These are phyloP conservation scores for Calyptomena viridis DNA, from an alignment of 2,113 vertebrate species.

Conservation along the genomic window DNA sequence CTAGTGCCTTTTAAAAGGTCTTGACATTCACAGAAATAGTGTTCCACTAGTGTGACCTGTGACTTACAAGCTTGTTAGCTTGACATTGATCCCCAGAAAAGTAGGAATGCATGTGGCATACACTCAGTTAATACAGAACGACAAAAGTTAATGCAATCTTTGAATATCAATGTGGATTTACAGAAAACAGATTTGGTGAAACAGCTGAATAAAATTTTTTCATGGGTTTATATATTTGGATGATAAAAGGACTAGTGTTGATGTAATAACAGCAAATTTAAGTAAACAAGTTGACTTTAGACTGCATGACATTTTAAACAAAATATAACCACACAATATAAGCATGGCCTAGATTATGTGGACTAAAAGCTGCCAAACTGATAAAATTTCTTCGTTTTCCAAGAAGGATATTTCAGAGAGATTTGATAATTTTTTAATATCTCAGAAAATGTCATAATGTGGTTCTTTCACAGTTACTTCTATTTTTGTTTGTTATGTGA, in stretches of 20 bases:
- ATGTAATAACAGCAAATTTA: neutral
- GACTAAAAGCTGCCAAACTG: neutral
- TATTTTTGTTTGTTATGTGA: neutral
- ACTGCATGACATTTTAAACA: neutral
- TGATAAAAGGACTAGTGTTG: neutral
- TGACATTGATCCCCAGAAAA: neutral
- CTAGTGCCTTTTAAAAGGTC: neutral
- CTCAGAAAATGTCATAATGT: neutral
- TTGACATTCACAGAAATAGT: neutral
- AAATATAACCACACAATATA: neutral
- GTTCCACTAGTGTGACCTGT: neutral
- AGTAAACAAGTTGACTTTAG: neutral
- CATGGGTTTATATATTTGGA: neutral
- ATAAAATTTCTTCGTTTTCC: neutral
- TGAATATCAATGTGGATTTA: neutral
- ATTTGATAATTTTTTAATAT: neutral
- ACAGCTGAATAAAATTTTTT: neutral
- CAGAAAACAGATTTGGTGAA: conserved; percentile 3
- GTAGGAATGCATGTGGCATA: neutral
- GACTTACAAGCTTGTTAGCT: neutral
- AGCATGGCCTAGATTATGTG: neutral
- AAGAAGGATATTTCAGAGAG: neutral
- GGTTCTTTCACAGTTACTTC: neutral
- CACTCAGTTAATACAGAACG: neutral
- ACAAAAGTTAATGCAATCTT: neutral